A percentile compares a stretch with the other conserved stretches of the same genome.
Evolutionary conservation across 2,888 invertebrate genomes (phyloP).

Genomic region (Anthophora plumipes): DNA sequence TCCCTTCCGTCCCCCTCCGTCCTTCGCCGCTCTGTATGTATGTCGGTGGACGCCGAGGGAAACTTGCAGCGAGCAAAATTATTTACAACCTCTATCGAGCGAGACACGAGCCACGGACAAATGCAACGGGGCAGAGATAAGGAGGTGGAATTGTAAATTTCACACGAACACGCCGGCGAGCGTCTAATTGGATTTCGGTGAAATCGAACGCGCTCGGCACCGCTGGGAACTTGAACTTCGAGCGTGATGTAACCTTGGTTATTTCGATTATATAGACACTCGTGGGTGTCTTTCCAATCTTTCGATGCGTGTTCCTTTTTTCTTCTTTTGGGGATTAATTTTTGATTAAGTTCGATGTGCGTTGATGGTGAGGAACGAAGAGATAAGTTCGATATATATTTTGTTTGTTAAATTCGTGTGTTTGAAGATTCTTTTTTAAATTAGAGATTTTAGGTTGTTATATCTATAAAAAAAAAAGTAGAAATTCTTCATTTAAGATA

Average conservation of each 20-base stretch:
- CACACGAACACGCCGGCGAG: not conserved
- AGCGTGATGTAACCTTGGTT: not conserved
- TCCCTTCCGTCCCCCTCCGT: too few species aligned
- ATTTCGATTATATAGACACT: not conserved
- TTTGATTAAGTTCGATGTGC: too few species aligned
- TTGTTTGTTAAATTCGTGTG: too few species aligned
- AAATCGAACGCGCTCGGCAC: not conserved
- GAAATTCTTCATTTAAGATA: too few species aligned
- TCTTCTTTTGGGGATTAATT: not conserved
- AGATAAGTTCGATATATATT: too few species aligned
- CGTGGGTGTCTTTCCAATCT: too few species aligned
- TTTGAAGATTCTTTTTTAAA: too few species aligned
- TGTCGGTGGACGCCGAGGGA: too few species aligned
- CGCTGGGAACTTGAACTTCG: conserved; percentile 1
- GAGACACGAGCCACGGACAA: not conserved
- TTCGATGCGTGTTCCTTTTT: not conserved
- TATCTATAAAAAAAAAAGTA: too few species aligned
- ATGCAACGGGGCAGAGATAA: not conserved
- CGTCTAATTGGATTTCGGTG: conserved; percentile 8
- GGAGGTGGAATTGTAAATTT: conserved; percentile 24
- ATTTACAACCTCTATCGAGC: conserved; percentile 7
- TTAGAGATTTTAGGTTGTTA: too few species aligned
- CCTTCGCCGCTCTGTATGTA: too few species aligned
- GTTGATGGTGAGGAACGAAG: too few species aligned
- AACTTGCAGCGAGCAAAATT: conserved; percentile 20